Base-by-base conservation (phyloP, 2,888 invertebrate genomes). In the Patella caerulea region DNA sequence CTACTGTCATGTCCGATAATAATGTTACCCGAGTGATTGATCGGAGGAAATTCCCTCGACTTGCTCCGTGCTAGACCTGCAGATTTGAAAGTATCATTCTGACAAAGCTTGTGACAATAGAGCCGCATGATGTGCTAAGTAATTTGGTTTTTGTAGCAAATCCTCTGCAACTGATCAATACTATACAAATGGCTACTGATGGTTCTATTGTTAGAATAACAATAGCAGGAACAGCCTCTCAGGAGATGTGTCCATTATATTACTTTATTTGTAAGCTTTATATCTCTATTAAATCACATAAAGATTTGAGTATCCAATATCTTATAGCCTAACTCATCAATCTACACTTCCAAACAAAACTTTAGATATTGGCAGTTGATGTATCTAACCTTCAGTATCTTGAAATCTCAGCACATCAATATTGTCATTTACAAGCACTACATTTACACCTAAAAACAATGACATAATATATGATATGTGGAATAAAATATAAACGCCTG, bases 1-100 rank as follows among this genome's bases (percentile, higher is more conserved):
- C 52, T 54, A 54, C 73, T 74, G 77, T 77, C 77, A 77, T 77
- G 73, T 77, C 70, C 73, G 72, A 74, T 77, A 74, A 77, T 77
- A 74, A 69, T 59, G 73, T 73, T 73, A 77, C 65, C 24, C 71
- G 69, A 29, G 73, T 74, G 73, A 77, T 77, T 73, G 77, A 77
- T 77, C 73, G 70, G 19, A 76, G 72, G 71, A 72, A 71, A 71
- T 71, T 56, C 52, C 59, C 70, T 59, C 52, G 70, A 53, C 53
- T 59, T 56, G 72, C 59, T 71, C 70, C 56, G 71, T 72, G 59
- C 45, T 59, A 72, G 71, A 55, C 54, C 71, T 76, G 76, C 59
- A 65, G 19, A 65, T 71, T 76, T 72, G 54, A 55, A 45, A 72
- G 56, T 71, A 45, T 56, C 72, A 34, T 54, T 34, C 72, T 55